Conservation (phyloP, 2,113 vertebrate species). For the Upupa epops region DNA sequence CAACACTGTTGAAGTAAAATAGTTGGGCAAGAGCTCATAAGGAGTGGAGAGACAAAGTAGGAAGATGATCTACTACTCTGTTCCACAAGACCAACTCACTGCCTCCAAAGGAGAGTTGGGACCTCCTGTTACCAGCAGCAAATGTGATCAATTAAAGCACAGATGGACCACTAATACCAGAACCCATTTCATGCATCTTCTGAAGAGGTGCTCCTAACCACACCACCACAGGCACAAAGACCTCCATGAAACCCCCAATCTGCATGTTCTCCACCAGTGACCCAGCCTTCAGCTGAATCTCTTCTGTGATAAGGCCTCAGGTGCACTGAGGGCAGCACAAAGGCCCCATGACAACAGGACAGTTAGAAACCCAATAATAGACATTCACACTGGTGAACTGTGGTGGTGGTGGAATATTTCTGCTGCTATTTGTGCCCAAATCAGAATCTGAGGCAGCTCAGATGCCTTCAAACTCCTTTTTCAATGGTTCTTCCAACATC, state of each 20-base stretch:
- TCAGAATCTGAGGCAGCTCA: neutral
- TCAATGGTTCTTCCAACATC: accelerated
- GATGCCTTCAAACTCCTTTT: neutral
- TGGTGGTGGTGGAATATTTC: neutral
- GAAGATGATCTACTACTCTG: neutral
- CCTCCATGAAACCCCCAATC: neutral
- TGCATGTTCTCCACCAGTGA: neutral
- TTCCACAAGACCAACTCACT: neutral
- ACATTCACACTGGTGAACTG: accelerated
- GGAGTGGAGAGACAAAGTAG: neutral
- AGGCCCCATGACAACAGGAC: neutral
- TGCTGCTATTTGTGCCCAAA: neutral
- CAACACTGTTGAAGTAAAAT: neutral
- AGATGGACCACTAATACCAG: accelerated
- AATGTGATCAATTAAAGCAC: neutral
- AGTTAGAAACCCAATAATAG: neutral
- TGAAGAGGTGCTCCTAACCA: neutral
- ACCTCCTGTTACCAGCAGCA: neutral
- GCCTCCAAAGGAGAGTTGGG: neutral
- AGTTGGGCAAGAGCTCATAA: neutral
- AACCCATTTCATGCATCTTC: neutral
- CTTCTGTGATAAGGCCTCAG: neutral
- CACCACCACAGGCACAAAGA: neutral
- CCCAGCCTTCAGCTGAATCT: neutral
- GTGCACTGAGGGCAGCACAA: neutral